Evolutionary conservation across 2,797 vertebrate species (phyloP), one percentile per base, ranked within the genome.

Genomic region (Falco berigora): DNA sequence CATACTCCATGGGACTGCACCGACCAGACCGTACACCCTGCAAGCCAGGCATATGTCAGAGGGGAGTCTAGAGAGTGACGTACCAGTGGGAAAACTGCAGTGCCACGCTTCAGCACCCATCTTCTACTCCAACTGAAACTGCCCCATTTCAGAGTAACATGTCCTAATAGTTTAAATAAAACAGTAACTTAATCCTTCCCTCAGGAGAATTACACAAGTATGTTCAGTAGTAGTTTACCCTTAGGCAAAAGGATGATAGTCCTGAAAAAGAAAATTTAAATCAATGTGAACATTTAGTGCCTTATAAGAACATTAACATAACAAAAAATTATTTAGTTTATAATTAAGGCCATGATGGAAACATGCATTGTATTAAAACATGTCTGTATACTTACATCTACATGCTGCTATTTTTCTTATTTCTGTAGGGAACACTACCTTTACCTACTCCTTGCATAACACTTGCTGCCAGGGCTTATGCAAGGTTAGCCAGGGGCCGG

Each of bases 281-380:
- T 67, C 49, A 84, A n/a, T 56, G 19, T 52, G 50, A 94, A 59
- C 6, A 6, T 78, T 74, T 84, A 62, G 12, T 81, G 32, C 82
- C 28, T 68, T 76, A 40, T 32, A 34, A 77, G 38, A 91, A 83
- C 32, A 62, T 77, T 90, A 90, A 58, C 50, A 44, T 56, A 87
- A 71, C 25, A 90, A 68, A 90, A 75, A 92, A 83, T 78, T 90
- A 50, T 92, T 90, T 68, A 78, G 52, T 30, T 69, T 67, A 72
- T 79, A 55, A 93, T 66, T 81, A 64, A 84, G 34, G 6, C n/a
- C 47, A 42, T 86, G 66, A 88, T 38, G 36, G 62, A 94, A 91
- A 53, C 8, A 58, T 4, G 8, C 7, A 28, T 17, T 75, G 5
- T 27, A 58, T 72, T 92, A 88, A 86, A 92, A 9, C 16, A 46